A percentile compares a stretch with the other conserved stretches of the same genome.
Evolutionary conservation across 2,888 invertebrate species (phyloP).

Genomic region (Phyllotreta striolata): DNA sequence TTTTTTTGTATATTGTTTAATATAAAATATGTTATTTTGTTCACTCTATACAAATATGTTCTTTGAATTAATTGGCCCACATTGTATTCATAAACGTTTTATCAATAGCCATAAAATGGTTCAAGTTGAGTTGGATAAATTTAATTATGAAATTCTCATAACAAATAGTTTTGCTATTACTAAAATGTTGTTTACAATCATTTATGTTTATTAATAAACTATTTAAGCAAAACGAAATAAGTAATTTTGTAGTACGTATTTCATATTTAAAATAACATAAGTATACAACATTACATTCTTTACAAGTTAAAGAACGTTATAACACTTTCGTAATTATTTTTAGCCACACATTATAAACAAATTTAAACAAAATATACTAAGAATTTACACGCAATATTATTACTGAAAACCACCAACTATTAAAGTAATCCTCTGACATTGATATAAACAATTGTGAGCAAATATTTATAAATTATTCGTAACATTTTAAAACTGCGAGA

Average conservation of each 20-base stretch:
- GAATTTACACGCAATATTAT: no score
- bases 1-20: no score
- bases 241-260: slow-evolving; percentile 2
- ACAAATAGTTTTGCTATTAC: slow-evolving; percentile 18
- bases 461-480: no score
- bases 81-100: neutral
- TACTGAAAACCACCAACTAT: no score
- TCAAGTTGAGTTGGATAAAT: slow-evolving; percentile 13
- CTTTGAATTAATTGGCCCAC: neutral
- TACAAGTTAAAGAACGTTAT: no score
- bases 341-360: no score
- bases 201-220: slow-evolving; percentile 13
- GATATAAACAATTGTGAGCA: no score
- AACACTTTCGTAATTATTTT: no score
- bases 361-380: no score
- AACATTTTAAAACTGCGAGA: no score
- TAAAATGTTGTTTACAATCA: slow-evolving; percentile 12
- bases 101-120: slow-evolving; percentile 2
- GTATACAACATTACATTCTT: neutral
- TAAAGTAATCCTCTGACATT: no score
- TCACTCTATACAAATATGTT: neutral
- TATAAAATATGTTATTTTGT: no score
- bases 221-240: neutral
- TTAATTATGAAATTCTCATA: slow-evolving; percentile 15
- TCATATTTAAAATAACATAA: slow-evolving; percentile 5